Conservation (phyloP, 2,888 invertebrate species). For the Malthinus seriepunctatus region DNA sequence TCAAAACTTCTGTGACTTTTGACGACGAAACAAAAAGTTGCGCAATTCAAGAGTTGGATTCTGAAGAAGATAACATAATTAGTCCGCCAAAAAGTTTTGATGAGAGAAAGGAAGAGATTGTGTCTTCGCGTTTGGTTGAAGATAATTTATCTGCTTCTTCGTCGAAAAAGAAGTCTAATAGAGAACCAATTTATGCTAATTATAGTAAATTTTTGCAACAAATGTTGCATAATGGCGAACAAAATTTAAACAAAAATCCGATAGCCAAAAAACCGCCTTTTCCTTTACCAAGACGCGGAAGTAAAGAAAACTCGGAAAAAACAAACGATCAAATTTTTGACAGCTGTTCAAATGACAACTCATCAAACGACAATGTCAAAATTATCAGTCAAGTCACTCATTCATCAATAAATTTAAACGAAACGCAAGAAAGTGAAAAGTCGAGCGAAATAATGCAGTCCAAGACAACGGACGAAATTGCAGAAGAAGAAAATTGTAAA, state of each 20-base stretch:
- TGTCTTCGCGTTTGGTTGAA: conserved; percentile 6
- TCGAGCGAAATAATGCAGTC: too few species aligned
- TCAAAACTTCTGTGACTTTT: neutral
- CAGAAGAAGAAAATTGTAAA: too few species aligned
- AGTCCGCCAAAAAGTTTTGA: neutral
- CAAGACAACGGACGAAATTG: too few species aligned
- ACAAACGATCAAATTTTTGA: neutral
- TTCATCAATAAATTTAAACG: conserved; percentile 6
- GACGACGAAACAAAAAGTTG: too few species aligned
- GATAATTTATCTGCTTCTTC: neutral
- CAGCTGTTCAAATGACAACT: too few species aligned
- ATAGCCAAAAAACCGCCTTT: conserved; percentile 17
- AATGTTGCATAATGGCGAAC: neutral
- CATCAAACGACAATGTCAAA: neutral
- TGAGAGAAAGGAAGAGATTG: neutral
- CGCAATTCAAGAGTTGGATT: too few species aligned
- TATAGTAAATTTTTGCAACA: conserved; percentile 17
- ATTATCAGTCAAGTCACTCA: conserved; percentile 8
- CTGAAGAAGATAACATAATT: too few species aligned
- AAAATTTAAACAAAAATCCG: neutral
- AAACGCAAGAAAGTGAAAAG: too few species aligned
- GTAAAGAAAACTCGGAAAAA: neutral
- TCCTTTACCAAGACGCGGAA: conserved; percentile 24
- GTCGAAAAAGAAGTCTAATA: neutral
- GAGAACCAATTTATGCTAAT: conserved; percentile 33